Evolutionary conservation across 2,797 vertebrate species (phyloP), one percentile per base, ranked within the genome.

Genomic region (Paramormyrops hopkinsi): DNA sequence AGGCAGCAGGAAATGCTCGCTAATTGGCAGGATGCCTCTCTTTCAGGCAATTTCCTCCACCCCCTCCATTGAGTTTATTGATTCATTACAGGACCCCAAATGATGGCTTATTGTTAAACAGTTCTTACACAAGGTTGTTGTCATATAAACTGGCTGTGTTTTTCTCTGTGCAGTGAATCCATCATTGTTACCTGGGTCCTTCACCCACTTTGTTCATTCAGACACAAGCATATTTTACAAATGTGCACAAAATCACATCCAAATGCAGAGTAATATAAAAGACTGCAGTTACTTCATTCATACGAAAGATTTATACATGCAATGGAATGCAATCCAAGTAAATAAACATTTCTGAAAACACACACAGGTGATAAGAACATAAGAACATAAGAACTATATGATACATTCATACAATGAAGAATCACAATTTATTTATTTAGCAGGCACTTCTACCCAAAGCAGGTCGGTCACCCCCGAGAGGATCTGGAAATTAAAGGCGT

Each of bases 21-120:
- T 94, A 92, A 79, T 79, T 41, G 19, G 73, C 91, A 93, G 91
- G 91, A 92, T 93, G 91, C 91, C 91, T 90, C 86, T 91, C 90
- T 89, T 93, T 91, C 91, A 90, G 90, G 91, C 90, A 93, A 94
- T 94, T 95, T 93, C 92, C 92, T 86, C 88, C 89, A 90, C 90
- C 91, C 19, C 37, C 37, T 92, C 94, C 92, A 92, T 91, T 92
- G 93, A 90, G 87, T 91, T 91, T 91, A 94, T 94, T 93, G 94
- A 94, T 94, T 92, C 92, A 90, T 92, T 94, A 93, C 91, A 25
- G 88, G 91, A 93, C 93, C 93, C 94, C 94, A 93, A 92, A 95
- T 93, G 93, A 94, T 87, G 86, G 92, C 91, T 94, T 93, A 92
- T 89, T 86, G 12, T n/a, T 44, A 37, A 44, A 62, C 92, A 93